Evolutionary conservation across 2,113 vertebrate species (phyloP).

Genomic region (Lampris incognitus): DNA sequence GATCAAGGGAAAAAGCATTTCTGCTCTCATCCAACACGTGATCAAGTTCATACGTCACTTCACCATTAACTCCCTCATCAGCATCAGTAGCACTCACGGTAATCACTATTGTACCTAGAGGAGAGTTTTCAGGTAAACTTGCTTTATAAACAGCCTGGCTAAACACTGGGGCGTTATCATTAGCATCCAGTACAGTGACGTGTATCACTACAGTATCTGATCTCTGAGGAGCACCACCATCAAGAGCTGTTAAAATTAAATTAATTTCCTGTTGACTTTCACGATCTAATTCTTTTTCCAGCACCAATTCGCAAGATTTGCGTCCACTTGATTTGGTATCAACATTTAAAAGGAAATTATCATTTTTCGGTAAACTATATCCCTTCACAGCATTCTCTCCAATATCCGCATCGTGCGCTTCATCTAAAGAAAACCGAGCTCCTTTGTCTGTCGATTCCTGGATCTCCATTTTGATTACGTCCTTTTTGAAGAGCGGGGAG

Average conservation of each 20-base stretch:
- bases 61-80: constrained; percentile 80
- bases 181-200: constrained; percentile 81
- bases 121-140: constrained; percentile 76
- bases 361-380: constrained; percentile 68
- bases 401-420: constrained; percentile 73
- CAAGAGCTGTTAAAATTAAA: constrained; percentile 52
- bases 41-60: constrained; percentile 78
- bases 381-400: constrained; percentile 66
- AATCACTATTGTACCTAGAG: constrained; percentile 67
- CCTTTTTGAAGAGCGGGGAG: constrained; percentile 67
- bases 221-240: constrained; percentile 55
- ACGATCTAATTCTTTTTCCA: constrained; percentile 58
- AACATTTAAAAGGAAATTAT: constrained; percentile 65
- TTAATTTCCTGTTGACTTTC: constrained; percentile 37
- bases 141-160: constrained; percentile 74
- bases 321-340: constrained; percentile 61
- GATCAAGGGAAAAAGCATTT: constrained; percentile 64
- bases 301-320: constrained; percentile 50
- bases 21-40: constrained; percentile 63
- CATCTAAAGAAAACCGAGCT: constrained; percentile 67
- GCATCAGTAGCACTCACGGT: constrained; percentile 79
- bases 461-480: constrained; percentile 62
- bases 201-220: constrained; percentile 68
- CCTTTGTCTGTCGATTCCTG: constrained; percentile 66
- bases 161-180: constrained; percentile 84